phyloP scores from a whole-genome alignment of 2,888 invertebrate genomes.

The Ormyrus rosae region DNA sequence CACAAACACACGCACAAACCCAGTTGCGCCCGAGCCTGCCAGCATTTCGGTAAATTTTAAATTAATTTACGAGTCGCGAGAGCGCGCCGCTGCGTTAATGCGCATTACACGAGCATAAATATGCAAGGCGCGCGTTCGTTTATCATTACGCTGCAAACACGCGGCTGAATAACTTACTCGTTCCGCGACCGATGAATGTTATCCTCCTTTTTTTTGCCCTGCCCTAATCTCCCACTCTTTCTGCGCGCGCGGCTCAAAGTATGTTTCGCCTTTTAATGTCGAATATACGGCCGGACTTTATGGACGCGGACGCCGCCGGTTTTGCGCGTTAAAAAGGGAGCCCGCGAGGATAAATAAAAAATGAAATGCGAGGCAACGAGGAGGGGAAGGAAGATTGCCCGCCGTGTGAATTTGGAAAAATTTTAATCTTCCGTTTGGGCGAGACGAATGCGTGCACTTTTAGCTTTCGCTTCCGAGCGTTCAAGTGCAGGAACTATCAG shows the following conservation, averaged over 20 bases:
- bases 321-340: conserved; percentile 22
- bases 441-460: too few species aligned
- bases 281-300: conserved; percentile 46
- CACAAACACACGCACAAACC: not conserved
- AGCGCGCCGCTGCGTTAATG: conserved; percentile 19
- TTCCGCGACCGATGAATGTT: not conserved
- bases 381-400: not conserved
- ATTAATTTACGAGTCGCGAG: conserved; percentile 46
- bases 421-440: too few species aligned
- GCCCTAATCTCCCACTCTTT: conserved; percentile 13
- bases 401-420: too few species aligned
- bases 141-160: conserved; percentile 30
- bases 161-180: conserved; percentile 20
- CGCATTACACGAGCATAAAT: conserved; percentile 13
- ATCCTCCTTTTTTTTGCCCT: not conserved
- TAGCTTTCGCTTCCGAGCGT: too few species aligned
- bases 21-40: not conserved
- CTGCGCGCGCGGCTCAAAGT: conserved; percentile 13
- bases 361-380: not conserved
- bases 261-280: conserved; percentile 42
- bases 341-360: conserved; percentile 18
- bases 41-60: conserved; percentile 10
- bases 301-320: conserved; percentile 10
- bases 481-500: too few species aligned
- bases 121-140: conserved; percentile 25